phyloP scores from a whole-genome alignment of 1,140 invertebrate species.

The Frieseomelitta varia region DNA sequence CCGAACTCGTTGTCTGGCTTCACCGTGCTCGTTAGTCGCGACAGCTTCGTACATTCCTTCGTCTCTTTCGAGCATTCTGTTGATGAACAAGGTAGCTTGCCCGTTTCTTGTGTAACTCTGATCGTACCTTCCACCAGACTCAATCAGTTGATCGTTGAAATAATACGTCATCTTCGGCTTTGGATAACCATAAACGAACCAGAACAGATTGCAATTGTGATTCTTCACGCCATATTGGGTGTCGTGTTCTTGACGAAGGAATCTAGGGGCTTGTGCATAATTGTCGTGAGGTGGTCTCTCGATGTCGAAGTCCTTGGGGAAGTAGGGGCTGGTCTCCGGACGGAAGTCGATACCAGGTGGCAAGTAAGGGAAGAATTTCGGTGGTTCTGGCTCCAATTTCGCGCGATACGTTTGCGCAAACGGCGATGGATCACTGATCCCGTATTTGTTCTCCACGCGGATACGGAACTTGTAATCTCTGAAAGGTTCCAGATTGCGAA shows the following conservation, averaged over 20 bases:
- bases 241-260: constrained; percentile 92
- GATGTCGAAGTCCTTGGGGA: constrained; percentile 95
- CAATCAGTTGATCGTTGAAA: constrained; percentile 92
- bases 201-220: constrained; percentile 93
- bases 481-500: constrained; percentile 91
- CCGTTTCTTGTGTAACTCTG: constrained; percentile 94
- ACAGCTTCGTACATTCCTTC: constrained; percentile 97
- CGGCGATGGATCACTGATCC: constrained; percentile 97
- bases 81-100: constrained; percentile 93
- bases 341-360: constrained; percentile 91
- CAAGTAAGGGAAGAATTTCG: constrained; percentile 90
- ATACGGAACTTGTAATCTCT: constrained; percentile 96
- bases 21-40: constrained; percentile 96
- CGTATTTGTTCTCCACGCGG: constrained; percentile 97
- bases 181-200: constrained; percentile 96
- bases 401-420: constrained; percentile 90
- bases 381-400: constrained; percentile 90
- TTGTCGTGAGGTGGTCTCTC: constrained; percentile 92
- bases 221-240: constrained; percentile 94
- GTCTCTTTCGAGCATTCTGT: constrained; percentile 94
- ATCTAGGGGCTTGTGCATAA: constrained; percentile 91
- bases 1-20: constrained; percentile 91
- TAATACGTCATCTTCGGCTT: constrained; percentile 94
- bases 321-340: constrained; percentile 94
- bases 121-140: constrained; percentile 91